Conservation (phyloP, 2,797 vertebrate species). For the Coranthus polyacanthus region DNA sequence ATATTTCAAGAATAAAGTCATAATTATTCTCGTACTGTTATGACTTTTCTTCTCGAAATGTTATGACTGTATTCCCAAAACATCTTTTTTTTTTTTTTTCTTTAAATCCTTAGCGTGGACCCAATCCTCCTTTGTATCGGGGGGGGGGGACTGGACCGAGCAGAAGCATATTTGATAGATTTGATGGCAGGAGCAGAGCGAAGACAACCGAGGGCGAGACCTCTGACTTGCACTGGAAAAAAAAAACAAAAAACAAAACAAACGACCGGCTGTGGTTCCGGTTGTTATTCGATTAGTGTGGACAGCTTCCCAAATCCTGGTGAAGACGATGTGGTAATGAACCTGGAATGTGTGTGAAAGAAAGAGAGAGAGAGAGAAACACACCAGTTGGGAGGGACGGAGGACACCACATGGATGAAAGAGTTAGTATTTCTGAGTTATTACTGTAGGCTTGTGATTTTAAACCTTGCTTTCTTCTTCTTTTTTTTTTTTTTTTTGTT, state of each 20-base stretch:
- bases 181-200: constrained; percentile 7
- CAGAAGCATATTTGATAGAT: constrained; percentile 31
- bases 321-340: constrained; percentile 56
- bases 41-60: too few species aligned
- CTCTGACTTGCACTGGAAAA: constrained; percentile 71
- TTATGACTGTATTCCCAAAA: too few species aligned
- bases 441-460: constrained; percentile 26
- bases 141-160: constrained; percentile 55
- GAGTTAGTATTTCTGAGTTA: constrained; percentile 40
- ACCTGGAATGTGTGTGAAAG: constrained; percentile 46
- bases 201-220: constrained; percentile 20
- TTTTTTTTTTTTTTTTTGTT: constrained; percentile 10
- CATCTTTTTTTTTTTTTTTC: too few species aligned
- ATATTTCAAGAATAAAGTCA: too few species aligned
- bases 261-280: constrained; percentile 60
- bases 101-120: too few species aligned
- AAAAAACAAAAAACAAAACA: constrained; percentile 10
- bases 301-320: constrained; percentile 35
- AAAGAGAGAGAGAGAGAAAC: constrained; percentile 1
- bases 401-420: constrained; percentile 32
- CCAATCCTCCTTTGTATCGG: too few species aligned
- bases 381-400: not conserved
- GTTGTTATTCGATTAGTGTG: constrained; percentile 65
- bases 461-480: constrained; percentile 25
- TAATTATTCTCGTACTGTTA: too few species aligned